phyloP scores from a whole-genome alignment of 2,888 invertebrate species.

The Aleiodes alternator region DNA sequence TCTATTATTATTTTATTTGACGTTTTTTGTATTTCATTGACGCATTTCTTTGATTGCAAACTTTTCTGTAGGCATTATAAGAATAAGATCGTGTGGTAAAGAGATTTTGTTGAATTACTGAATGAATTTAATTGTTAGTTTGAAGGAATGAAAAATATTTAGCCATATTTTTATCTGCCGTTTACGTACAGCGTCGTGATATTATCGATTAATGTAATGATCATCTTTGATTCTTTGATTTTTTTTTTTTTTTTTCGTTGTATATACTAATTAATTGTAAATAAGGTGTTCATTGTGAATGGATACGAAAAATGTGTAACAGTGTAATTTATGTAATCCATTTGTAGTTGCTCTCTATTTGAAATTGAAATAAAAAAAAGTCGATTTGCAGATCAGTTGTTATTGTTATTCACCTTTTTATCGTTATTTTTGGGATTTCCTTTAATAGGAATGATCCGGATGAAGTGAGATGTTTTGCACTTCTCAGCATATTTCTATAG shows the following conservation, averaged over 20 bases:
- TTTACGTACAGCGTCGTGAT: slow-evolving; percentile 64
- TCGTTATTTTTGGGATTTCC: no score
- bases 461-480: no score
- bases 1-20: neutral
- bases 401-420: no score
- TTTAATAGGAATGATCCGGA: no score
- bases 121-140: slow-evolving; percentile 25
- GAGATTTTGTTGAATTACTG: slow-evolving; percentile 24
- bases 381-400: no score
- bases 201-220: slow-evolving; percentile 63
- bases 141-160: slow-evolving; percentile 39
- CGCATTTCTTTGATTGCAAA: slow-evolving; percentile 6
- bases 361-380: no score
- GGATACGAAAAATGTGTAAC: no score
- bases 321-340: no score
- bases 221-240: slow-evolving; percentile 52
- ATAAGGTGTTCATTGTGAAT: slow-evolving; percentile 11
- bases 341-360: no score
- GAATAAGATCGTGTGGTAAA: neutral
- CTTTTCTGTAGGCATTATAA: slow-evolving; percentile 40
- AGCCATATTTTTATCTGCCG: slow-evolving; percentile 53
- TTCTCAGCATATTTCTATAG: no score
- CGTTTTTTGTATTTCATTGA: neutral
- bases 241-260: neutral
- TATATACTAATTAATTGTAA: slow-evolving; percentile 35